Evolutionary conservation across 2,888 invertebrate genomes (phyloP).

Genomic region (Folsomia candida): DNA sequence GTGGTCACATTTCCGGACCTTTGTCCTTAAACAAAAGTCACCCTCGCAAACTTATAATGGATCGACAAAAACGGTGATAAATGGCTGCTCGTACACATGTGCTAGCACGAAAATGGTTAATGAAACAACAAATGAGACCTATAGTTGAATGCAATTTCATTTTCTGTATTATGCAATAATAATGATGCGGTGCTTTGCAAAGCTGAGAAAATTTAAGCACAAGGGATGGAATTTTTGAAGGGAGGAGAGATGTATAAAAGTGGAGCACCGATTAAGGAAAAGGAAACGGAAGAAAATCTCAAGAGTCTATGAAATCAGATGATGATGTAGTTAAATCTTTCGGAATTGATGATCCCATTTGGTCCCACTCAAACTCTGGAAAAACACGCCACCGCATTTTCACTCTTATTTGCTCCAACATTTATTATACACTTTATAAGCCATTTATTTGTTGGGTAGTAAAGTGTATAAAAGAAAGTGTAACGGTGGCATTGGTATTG

Average conservation of each 20-base stretch:
- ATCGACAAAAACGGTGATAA: background rate
- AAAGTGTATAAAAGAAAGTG: background rate
- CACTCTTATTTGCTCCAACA: background rate
- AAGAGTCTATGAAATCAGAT: slow-evolving; percentile 1
- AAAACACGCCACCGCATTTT: background rate
- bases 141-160: too few relatives aligned
- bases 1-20: background rate
- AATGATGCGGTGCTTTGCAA: background rate
- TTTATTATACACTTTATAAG: slow-evolving; percentile 1
- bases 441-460: background rate
- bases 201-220: background rate
- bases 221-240: too few relatives aligned
- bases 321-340: slow-evolving; percentile 3
- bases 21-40: background rate
- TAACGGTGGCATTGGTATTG: background rate
- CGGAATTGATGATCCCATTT: slow-evolving; percentile 8
- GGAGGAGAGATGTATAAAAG: too few relatives aligned
- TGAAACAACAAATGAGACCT: background rate
- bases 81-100: background rate
- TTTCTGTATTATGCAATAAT: too few relatives aligned
- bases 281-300: background rate
- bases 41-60: background rate
- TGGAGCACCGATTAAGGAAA: too few relatives aligned
- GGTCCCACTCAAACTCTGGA: background rate
- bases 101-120: background rate